Conservation (phyloP, 2,113 vertebrate genomes). For the Dunckerocampus dactyliophorus region DNA sequence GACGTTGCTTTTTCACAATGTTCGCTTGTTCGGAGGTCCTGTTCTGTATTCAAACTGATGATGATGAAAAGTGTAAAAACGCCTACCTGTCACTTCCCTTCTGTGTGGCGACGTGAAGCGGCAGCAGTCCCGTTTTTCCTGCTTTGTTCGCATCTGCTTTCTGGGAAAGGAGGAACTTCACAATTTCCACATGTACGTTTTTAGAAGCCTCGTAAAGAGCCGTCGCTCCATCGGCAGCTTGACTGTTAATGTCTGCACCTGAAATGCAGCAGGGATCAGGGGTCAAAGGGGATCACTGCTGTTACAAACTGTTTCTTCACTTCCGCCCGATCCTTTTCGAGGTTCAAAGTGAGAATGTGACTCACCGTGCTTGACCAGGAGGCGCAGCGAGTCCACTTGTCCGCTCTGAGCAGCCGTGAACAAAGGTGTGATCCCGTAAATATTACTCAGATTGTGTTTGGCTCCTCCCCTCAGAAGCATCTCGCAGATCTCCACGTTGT, state of each 20-base stretch:
- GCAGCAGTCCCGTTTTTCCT: constrained; percentile 82
- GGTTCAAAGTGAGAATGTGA: too few species aligned
- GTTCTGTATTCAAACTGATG: not conserved
- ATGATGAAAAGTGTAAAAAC: not conserved
- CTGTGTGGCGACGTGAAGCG: constrained; percentile 85
- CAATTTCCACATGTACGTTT: constrained; percentile 78
- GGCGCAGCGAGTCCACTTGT: constrained; percentile 76
- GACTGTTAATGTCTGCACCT: constrained; percentile 88
- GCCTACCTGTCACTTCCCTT: constrained; percentile 79
- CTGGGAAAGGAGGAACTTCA: constrained; percentile 82
- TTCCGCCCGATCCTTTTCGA: too few species aligned
- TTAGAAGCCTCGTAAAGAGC: constrained; percentile 90
- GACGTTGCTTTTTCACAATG: not conserved
- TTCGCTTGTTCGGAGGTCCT: too few species aligned
- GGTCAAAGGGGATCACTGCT: not conserved
- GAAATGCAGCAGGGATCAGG: not conserved
- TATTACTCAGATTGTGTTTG: constrained; percentile 78
- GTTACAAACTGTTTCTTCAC: not conserved
- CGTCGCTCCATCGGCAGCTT: constrained; percentile 83
- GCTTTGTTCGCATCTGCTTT: constrained; percentile 86
- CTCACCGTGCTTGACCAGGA: constrained; percentile 76
- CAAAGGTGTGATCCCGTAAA: constrained; percentile 83
- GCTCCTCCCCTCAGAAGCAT: constrained; percentile 83
- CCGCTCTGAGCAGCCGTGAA: constrained; percentile 90
- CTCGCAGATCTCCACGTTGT: constrained; percentile 85